Base-by-base conservation (phyloP, 2,888 invertebrate species). In the Platycheirus rosarum region DNA sequence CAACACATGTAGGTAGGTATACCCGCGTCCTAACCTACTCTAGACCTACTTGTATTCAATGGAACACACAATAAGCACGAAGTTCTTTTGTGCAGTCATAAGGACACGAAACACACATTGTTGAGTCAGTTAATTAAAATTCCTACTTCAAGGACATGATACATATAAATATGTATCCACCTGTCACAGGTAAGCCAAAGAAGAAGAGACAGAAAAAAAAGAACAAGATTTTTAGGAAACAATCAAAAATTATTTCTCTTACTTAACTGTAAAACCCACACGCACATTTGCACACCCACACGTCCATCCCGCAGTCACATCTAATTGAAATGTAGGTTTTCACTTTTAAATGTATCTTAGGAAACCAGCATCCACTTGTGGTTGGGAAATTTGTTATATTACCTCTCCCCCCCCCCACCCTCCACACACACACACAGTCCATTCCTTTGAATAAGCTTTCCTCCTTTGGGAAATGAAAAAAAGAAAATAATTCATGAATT, bases 41-140 rank as follows among this genome's bases (percentile, higher is more conserved):
- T n/a, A n/a, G n/a, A n/a, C n/a, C n/a, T n/a, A n/a, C n/a, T n/a
- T n/a, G n/a, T n/a, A n/a, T 29, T 18, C 1, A 32, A 18, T 18
- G 51, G 32, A 6, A 32, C 7, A 32, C 51, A 51, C 51, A 51
- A 32, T 51, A 16, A 51, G 49, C 49, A 32, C 16, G 32, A 32
- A 32, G 16, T 51, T 51, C 32, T 32, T 51, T 51, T 51, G 18
- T 44, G n/a, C 1, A n/a, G 16, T 6, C n/a, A 51, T 35, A 16
- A 44, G 32, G 16, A 32, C 16, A 53, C n/a, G 32, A 37, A 40
- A 26, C 13, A 13, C 13, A 55, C 37, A 13, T 16, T 20, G 14
- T 11, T 40, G 23, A 57, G 26, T 40, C 40, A 57, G 57, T 57
- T 57, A 57, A 57, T 57, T 57, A 57, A 57, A 57, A 57, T 57